A percentile compares a stretch with the other conserved stretches of the same genome.
Conservation (phyloP, 2,888 invertebrate genomes). For the Galerucella pusilla region DNA sequence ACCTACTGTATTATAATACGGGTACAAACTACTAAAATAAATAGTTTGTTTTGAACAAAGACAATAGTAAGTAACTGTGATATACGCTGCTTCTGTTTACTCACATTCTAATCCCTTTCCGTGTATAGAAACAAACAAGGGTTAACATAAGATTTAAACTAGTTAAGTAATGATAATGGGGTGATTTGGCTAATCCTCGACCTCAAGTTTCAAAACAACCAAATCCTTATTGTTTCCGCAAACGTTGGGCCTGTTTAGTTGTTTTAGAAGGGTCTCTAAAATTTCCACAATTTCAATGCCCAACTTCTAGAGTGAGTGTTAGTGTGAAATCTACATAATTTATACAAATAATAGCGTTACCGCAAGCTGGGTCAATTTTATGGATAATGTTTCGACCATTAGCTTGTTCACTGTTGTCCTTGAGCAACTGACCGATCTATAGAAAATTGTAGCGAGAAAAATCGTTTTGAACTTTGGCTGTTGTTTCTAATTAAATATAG, state of each 20-base stretch:
- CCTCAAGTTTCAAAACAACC: conserved; percentile 52
- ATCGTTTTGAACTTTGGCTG: too few species aligned
- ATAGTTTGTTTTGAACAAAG: neutral
- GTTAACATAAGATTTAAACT: conserved; percentile 36
- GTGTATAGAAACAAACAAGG: conserved; percentile 37
- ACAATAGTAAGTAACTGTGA: neutral
- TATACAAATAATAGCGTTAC: neutral
- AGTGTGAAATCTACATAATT: conserved; percentile 6
- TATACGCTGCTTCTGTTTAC: conserved; percentile 27
- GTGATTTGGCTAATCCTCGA: conserved; percentile 47
- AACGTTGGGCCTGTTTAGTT: conserved; percentile 40
- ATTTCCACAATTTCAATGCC: conserved; percentile 15
- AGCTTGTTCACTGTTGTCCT: neutral
- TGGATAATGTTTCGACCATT: neutral
- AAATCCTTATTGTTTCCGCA: conserved; percentile 44
- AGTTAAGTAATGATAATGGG: conserved; percentile 47
- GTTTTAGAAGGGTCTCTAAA: conserved; percentile 17
- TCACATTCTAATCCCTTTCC: conserved; percentile 28
- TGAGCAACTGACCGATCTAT: too few species aligned
- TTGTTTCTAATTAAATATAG: too few species aligned
- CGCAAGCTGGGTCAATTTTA: neutral
- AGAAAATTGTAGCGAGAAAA: too few species aligned
- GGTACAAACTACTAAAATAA: neutral
- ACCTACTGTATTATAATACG: too few species aligned
- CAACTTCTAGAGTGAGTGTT: neutral